Evolutionary conservation across 2,797 vertebrate species (phyloP).

Genomic region (Myiotriccus ornatus): DNA sequence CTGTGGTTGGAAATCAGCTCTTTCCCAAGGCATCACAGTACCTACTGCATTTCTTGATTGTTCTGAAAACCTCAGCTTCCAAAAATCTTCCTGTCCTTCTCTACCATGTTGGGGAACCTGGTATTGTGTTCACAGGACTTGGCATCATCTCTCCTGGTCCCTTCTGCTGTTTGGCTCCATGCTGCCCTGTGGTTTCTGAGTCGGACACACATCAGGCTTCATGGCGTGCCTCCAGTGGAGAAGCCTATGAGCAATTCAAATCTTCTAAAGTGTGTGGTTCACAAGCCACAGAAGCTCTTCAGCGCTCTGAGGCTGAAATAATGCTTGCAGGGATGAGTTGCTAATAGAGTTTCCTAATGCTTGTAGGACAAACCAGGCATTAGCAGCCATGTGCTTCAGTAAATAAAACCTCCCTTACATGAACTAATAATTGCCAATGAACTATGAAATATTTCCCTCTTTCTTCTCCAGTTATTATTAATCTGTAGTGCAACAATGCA

Average conservation of each 20-base stretch:
- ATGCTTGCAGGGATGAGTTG: not conserved
- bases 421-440: not conserved
- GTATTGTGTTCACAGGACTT: not conserved
- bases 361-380: not conserved
- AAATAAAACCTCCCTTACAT: not conserved
- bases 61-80: not conserved
- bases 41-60: not conserved
- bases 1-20: not conserved
- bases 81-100: not conserved
- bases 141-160: not conserved
- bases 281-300: not conserved
- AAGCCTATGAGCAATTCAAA: not conserved
- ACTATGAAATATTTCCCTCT: not conserved
- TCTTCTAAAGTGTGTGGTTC: not conserved
- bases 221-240: not conserved
- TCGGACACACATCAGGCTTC: not conserved
- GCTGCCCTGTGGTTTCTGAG: fast-evolving
- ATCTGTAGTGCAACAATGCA: not conserved
- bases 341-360: not conserved
- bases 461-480: not conserved
- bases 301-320: not conserved
- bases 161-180: not conserved
- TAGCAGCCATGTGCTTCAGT: not conserved
- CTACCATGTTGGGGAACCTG: not conserved
- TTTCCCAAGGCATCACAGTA: not conserved